Percentiles rank a stretch among this genome's conserved stretches.
These are phyloP conservation scores for Coregonus suidteri DNA, from an alignment of 2,797 vertebrate species.

Conservation along the genomic window DNA sequence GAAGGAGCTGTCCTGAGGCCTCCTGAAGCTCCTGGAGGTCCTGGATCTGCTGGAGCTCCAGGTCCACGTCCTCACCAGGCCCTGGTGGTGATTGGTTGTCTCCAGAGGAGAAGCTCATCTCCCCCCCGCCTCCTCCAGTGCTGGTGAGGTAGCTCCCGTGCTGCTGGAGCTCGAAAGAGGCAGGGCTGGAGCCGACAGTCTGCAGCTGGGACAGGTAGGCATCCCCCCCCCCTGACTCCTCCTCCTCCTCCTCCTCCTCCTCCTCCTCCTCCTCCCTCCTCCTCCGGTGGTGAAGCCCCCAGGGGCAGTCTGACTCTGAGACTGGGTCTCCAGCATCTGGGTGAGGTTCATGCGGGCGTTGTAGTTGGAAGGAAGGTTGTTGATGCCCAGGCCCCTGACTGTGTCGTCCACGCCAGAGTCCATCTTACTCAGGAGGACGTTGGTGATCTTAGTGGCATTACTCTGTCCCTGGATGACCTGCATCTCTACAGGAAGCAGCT, in stretches of 20 bases:
- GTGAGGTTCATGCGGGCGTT: conserved; percentile 99
- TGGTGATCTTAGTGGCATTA: conserved; percentile 93
- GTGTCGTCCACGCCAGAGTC: conserved; percentile 93
- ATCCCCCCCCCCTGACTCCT: too few relatives aligned
- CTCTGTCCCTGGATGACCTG: conserved; percentile 75
- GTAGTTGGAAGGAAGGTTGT: conserved; percentile 97
- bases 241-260: not conserved
- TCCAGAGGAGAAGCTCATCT: conserved; percentile 86
- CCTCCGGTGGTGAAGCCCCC: not conserved
- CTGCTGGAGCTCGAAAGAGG: conserved; percentile 94
- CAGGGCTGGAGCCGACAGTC: conserved; percentile 86
- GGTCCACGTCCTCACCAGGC: conserved; percentile 71
- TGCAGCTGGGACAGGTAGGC: conserved; percentile 73
- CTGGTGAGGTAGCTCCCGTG: conserved; percentile 90
- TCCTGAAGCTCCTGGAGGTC: conserved; percentile 31
- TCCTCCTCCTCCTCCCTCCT: too few relatives aligned
- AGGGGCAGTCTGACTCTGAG: conserved; percentile 75
- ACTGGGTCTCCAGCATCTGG: conserved; percentile 91
- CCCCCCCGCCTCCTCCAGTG: conserved; percentile 82
- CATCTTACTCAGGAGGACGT: conserved; percentile 95
- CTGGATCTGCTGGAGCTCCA: conserved; percentile 53
- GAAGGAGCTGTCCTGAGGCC: conserved; percentile 23
- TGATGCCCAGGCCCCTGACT: conserved; percentile 93
- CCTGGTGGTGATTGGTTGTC: conserved; percentile 93
- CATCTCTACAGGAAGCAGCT: not conserved